Conservation (phyloP, 2,113 vertebrate species). For the Dasyornis broadbenti region DNA sequence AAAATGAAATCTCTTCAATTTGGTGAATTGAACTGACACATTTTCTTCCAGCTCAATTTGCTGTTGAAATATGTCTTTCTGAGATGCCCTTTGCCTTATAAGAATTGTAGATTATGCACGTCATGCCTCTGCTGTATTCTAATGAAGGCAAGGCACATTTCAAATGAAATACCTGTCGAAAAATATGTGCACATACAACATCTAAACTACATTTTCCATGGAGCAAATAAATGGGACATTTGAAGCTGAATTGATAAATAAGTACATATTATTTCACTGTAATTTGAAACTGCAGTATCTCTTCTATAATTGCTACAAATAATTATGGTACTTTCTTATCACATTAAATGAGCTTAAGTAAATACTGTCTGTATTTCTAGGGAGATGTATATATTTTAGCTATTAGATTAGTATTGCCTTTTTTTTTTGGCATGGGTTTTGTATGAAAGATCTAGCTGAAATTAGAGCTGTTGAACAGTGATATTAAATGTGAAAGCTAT, state of each 20-base stretch:
- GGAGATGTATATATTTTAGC: not conserved
- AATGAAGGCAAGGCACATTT: not conserved
- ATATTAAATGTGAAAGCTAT: not conserved
- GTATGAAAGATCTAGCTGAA: not conserved
- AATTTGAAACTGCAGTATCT: not conserved
- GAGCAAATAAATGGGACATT: not conserved
- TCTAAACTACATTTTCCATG: not conserved
- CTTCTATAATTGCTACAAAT: not conserved
- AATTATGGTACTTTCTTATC: not conserved
- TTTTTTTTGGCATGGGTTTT: not conserved
- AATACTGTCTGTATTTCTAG: not conserved
- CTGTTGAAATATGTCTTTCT: constrained; percentile 1
- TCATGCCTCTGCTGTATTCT: not conserved
- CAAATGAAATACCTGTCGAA: not conserved
- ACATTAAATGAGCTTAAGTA: not conserved
- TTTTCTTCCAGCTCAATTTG: constrained; percentile 6
- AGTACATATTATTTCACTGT: not conserved
- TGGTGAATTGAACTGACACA: constrained; percentile 4
- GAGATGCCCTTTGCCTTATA: constrained; percentile 24
- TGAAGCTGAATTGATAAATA: not conserved
- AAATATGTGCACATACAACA: not conserved
- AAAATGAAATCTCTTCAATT: constrained; percentile 20
- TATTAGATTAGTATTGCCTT: not conserved
- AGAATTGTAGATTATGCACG: constrained; percentile 16
- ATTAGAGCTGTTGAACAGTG: not conserved